phyloP scores from a whole-genome alignment of 2,888 invertebrate species.

The Serripes groenlandicus region DNA sequence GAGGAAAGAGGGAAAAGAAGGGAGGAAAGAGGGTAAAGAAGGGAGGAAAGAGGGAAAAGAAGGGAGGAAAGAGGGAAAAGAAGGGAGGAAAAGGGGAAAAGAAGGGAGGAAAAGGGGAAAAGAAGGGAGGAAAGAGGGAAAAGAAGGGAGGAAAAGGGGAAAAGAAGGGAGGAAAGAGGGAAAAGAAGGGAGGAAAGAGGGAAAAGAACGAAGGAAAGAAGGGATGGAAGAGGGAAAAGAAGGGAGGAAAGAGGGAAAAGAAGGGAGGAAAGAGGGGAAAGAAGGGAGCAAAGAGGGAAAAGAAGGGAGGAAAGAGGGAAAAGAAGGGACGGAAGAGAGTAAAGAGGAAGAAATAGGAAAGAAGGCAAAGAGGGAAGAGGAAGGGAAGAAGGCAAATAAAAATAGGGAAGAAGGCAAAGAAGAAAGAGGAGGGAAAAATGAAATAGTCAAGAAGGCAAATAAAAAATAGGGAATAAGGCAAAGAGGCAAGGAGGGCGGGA shows the following conservation, averaged over 20 bases:
- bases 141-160: not conserved
- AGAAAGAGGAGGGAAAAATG: too few species aligned
- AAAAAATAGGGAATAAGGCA: too few species aligned
- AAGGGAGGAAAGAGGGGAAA: not conserved
- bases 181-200: not conserved
- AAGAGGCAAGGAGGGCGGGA: too few species aligned
- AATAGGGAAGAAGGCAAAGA: too few species aligned
- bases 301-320: too few species aligned
- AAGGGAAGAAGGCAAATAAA: too few species aligned
- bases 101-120: not conserved
- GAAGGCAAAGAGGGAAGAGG: too few species aligned
- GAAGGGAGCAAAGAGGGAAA: too few species aligned
- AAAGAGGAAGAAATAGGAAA: too few species aligned
- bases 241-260: not conserved
- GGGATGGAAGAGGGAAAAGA: not conserved
- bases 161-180: not conserved
- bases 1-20: too few species aligned
- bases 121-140: not conserved
- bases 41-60: not conserved
- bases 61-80: not conserved
- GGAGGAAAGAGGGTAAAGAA: too few species aligned
- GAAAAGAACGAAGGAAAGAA: not conserved
- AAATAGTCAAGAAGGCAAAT: too few species aligned
- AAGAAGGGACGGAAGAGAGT: not conserved
- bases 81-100: not conserved